Percentiles rank a stretch among this genome's conserved stretches.
phyloP scores from a whole-genome alignment of 92 coral and sea anemone genomes.

The Diadumene lineata region DNA sequence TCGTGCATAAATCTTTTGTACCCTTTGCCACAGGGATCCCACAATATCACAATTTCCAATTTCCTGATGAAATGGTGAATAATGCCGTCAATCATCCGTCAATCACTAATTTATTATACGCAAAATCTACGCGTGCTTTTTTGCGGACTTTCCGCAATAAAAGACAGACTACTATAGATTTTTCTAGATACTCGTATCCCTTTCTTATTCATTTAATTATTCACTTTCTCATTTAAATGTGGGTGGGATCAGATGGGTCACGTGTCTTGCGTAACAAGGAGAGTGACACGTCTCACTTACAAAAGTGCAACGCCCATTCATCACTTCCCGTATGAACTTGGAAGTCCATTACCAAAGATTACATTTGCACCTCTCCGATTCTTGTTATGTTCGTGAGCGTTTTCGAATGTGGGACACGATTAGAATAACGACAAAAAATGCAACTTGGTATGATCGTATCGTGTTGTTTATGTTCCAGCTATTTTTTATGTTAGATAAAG shows the following conservation, averaged over 20 bases:
- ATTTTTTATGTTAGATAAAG: not conserved
- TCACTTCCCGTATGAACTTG: slow-evolving; percentile 84
- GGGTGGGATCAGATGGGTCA: slow-evolving; percentile 76
- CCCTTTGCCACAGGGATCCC: no score
- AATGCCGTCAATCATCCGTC: no score
- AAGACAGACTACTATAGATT: no score
- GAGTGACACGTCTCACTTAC: slow-evolving; percentile 76
- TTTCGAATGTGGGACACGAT: slow-evolving; percentile 12
- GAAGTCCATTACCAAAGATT: slow-evolving; percentile 49
- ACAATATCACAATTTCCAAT: no score
- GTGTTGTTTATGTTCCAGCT: not conserved
- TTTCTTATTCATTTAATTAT: no score
- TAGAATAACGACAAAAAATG: not conserved
- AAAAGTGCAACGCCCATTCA: slow-evolving; percentile 65
- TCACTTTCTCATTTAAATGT: not conserved
- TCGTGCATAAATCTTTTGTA: no score
- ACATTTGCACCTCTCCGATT: not conserved
- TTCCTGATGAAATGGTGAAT: no score
- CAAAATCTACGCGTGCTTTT: no score
- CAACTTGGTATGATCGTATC: no score
- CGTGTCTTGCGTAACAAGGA: slow-evolving; percentile 78
- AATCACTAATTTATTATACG: no score
- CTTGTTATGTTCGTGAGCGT: not conserved
- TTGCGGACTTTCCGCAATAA: no score
- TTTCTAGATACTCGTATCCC: no score